phyloP scores from a whole-genome alignment of 37 sponge, comb jelly and placozoan genomes.

The Spongia lamella region DNA sequence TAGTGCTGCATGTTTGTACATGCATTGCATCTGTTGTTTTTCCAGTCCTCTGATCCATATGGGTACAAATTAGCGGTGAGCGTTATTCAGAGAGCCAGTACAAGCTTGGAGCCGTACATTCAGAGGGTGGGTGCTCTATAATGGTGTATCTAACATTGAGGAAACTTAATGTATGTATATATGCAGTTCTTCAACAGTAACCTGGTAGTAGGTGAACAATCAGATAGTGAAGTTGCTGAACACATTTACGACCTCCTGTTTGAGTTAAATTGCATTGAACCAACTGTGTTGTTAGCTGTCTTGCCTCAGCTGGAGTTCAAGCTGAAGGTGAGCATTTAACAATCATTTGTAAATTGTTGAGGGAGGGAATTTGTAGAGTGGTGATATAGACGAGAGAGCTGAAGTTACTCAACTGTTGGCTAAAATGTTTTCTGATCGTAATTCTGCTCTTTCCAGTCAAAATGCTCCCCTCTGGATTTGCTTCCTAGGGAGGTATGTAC shows the following conservation, averaged over 20 bases:
- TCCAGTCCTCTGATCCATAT: slow-evolving; percentile 45
- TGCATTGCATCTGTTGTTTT: neutral
- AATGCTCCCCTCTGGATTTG: slow-evolving; percentile 78
- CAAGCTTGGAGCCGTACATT: slow-evolving; percentile 81
- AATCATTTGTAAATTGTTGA: neutral
- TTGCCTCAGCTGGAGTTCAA: slow-evolving; percentile 91
- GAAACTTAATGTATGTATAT: neutral
- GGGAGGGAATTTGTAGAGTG: slow-evolving; percentile 37
- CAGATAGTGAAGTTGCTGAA: slow-evolving; percentile 77
- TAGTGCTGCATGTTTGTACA: too few species aligned
- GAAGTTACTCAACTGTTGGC: slow-evolving; percentile 74
- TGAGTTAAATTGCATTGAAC: slow-evolving; percentile 74
- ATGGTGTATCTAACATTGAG: neutral
- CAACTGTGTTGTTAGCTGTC: slow-evolving; percentile 74
- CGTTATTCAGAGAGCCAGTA: slow-evolving; percentile 65
- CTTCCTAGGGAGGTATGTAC: slow-evolving; percentile 66
- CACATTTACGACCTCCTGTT: slow-evolving; percentile 76
- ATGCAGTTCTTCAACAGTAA: slow-evolving; percentile 72
- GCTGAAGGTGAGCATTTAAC: slow-evolving; percentile 60
- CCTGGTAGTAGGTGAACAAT: slow-evolving; percentile 65
- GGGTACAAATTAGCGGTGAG: slow-evolving; percentile 60
- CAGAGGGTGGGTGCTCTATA: slow-evolving; percentile 33
- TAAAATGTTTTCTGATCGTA: slow-evolving; percentile 78
- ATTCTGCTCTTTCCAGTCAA: slow-evolving; percentile 54
- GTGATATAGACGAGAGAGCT: slow-evolving; percentile 61